These are phyloP conservation scores for Ochotona princeps DNA, from an alignment of 2,113 vertebrate genomes.

Conservation along the genomic window DNA sequence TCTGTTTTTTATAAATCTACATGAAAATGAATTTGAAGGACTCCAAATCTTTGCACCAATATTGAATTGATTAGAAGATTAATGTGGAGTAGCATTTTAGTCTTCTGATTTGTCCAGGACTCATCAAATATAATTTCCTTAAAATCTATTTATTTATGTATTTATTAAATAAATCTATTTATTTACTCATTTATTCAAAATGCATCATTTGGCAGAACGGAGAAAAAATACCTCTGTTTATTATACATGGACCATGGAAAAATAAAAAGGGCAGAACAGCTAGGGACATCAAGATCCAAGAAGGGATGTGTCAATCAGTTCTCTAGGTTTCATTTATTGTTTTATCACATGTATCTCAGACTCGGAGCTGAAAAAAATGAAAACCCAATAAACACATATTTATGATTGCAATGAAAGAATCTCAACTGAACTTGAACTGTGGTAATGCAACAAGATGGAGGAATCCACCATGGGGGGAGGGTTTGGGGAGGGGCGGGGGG, in stretches of 20 bases:
- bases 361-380: background rate
- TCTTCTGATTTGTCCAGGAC: background rate
- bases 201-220: background rate
- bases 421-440: no score
- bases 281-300: background rate
- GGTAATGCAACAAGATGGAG: no score
- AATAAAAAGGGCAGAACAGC: background rate
- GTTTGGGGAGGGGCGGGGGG: no score
- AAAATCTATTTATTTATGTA: background rate
- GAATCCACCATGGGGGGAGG: no score
- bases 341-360: background rate
- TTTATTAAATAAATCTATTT: no score
- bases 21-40: background rate
- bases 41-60: background rate
- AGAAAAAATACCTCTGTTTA: background rate
- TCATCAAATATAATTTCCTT: background rate
- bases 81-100: background rate
- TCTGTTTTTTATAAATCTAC: constrained; percentile 7
- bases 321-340: background rate
- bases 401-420: no score
- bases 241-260: background rate
- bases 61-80: background rate
- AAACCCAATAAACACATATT: background rate
- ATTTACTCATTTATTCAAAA: background rate
- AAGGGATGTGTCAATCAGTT: background rate